These are phyloP conservation scores for Psephotus haematonotus DNA, from an alignment of 2,113 vertebrate genomes.

Conservation along the genomic window DNA sequence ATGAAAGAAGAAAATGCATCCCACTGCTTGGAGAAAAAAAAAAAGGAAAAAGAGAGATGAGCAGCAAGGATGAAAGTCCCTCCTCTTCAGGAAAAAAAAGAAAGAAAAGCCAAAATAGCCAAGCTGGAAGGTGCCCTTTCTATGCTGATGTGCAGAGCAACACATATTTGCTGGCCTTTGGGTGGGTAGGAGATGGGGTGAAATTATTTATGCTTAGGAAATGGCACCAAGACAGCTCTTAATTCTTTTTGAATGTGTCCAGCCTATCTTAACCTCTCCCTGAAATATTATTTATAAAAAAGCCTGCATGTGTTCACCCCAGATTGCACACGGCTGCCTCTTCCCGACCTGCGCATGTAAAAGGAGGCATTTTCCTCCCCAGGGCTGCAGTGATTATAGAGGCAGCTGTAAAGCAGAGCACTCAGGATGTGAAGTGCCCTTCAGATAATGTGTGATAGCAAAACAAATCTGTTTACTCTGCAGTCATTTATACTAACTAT, in stretches of 20 bases:
- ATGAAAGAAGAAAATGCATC: not conserved
- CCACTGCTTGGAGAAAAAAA: not conserved
- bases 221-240: not conserved
- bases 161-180: not conserved
- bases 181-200: not conserved
- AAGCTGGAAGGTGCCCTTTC: not conserved
- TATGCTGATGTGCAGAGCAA: not conserved
- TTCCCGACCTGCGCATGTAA: not conserved
- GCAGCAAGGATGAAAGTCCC: not conserved
- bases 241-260: not conserved
- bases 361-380: not conserved
- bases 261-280: not conserved
- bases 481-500: not conserved
- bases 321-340: not conserved
- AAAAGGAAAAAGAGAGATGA: not conserved
- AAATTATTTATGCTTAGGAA: not conserved
- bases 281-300: not conserved
- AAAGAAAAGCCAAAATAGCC: not conserved
- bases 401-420: constrained; percentile 25
- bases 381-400: constrained; percentile 38
- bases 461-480: constrained; percentile 41
- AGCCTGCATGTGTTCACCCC: not conserved
- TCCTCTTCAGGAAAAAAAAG: not conserved
- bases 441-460: constrained; percentile 57
- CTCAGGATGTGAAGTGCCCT: constrained; percentile 51